Base-by-base conservation (phyloP, 1,140 invertebrate genomes). In the Pseudachorutes palmiensis region DNA sequence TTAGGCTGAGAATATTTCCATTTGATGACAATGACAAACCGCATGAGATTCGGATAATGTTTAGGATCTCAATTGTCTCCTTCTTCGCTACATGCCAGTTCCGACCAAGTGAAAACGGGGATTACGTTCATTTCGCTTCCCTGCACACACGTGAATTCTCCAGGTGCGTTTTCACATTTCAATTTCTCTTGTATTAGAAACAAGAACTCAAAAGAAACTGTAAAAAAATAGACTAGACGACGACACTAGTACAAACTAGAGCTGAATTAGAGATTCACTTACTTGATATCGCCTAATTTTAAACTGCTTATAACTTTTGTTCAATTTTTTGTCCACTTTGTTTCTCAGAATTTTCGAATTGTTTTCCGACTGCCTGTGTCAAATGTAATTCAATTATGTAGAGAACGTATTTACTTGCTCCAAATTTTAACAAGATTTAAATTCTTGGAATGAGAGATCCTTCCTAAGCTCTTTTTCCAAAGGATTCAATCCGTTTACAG, bases 401-500 rank as follows among this genome's bases (percentile, higher is more conserved):
- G 36, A 45, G 19, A n/a, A n/a, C n/a, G n/a, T n/a, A n/a, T n/a
- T n/a, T n/a, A n/a, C n/a, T n/a, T 45, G 9, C 19, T 45, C 19
- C 36, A 22, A 24, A 5, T 14, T 55, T 55, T 55, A 12, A 55
- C 51, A 24, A 55, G 51, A 55, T 55, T 55, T 55, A 55, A 55
- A 16, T 9, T 26, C 5, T 3, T 19, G 19, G 24, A 55, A 55
- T 5, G 12, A 24, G 24, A 26, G 24, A 19, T 5, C 51, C 51
- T 12, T 55, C 51, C 9, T 55, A 55, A 55, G 51, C 51, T 55
- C 24, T 22, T 55, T 55, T 55, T 19, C 12, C 3, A 55, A 55
- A 55, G 51, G 51, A 55, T 55, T 55, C 24, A 55, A 55, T 55
- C 51, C 51, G 24, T 55, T 55, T 55, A 55, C 36, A 45, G 9